Evolutionary conservation across 2,888 invertebrate species (phyloP), one percentile per base, ranked within the genome.

Genomic region (Epirrhoe tristata): DNA sequence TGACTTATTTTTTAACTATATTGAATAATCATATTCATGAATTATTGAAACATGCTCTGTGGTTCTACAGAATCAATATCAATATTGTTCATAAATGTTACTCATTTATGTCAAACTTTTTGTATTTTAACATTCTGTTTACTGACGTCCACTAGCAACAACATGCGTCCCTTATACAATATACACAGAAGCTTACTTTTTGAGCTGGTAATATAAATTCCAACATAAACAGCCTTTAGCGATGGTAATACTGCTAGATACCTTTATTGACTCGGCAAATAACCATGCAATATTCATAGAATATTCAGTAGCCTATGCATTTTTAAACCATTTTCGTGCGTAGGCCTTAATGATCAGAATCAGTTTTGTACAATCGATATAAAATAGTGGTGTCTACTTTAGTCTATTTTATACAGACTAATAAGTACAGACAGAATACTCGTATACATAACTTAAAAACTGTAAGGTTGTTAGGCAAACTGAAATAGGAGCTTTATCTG

Each of bases 201-300:
- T 48, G 39, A 43, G 39, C 39, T 32, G 43, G 24, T 24, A 14
- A 14, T 17, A 59, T 50, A 58, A 63, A 55, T 56, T 48, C 6
- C 63, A 59, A 63, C 56, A 58, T 63, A 57, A 67, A 67, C 39
- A 63, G 46, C 58, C 50, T 56, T 59, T 67, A 63, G 53, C 66
- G 58, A 67, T 58, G 63, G 53, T 32, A 53, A 63, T 59, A 17
- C 24, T 53, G 17, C 63, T 67, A 48, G 67, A 67, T 67, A 63
- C 62, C 58, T 77, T 70, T 77, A 72, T 75, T 55, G 67, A 68
- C 65, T 68, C 65, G 63, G 66, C 58, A 70, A 75, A 75, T 72
- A 70, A 60, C 58, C 58, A 69, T 75, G 70, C 77, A 77, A 75
- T 77, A 77, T 76, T 77, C 76, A 76, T 76, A 70, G 77, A 76